Conservation (phyloP, 2,797 vertebrate species). For the Xyrichtys novacula region DNA sequence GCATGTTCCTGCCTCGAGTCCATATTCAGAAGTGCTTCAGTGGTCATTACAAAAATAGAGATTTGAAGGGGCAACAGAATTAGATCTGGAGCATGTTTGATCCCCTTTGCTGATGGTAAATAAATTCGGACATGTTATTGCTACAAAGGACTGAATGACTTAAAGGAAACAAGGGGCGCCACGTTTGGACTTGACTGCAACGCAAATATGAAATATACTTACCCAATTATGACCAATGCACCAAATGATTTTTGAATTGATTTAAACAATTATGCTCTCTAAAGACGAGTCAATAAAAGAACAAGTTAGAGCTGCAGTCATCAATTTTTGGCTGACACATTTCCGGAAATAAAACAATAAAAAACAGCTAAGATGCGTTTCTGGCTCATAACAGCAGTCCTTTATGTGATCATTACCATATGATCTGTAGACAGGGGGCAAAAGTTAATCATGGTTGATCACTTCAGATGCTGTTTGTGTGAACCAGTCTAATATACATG, state of each 20-base stretch:
- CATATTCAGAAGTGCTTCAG: conserved; percentile 57
- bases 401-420: neutral
- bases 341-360: neutral
- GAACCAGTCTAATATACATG: neutral
- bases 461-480: neutral
- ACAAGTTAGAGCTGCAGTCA: conserved; percentile 12
- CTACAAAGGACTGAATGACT: conserved; percentile 56
- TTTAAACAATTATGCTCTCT: neutral
- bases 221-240: neutral
- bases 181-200: conserved; percentile 9
- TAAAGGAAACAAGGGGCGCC: conserved; percentile 6
- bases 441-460: neutral
- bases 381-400: neutral
- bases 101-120: conserved; percentile 39
- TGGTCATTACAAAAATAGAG: conserved; percentile 79
- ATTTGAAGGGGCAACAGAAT: conserved; percentile 61
- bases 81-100: conserved; percentile 17
- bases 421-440: neutral
- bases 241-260: neutral
- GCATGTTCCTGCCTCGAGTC: conserved; percentile 40
- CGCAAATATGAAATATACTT: conserved; percentile 5
- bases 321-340: neutral
- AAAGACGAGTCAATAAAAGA: neutral
- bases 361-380: neutral
- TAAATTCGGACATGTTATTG: conserved; percentile 73